A percentile compares a stretch with the other conserved stretches of the same genome.
Conservation (phyloP, 2,113 vertebrate species). For the Lepus americanus region DNA sequence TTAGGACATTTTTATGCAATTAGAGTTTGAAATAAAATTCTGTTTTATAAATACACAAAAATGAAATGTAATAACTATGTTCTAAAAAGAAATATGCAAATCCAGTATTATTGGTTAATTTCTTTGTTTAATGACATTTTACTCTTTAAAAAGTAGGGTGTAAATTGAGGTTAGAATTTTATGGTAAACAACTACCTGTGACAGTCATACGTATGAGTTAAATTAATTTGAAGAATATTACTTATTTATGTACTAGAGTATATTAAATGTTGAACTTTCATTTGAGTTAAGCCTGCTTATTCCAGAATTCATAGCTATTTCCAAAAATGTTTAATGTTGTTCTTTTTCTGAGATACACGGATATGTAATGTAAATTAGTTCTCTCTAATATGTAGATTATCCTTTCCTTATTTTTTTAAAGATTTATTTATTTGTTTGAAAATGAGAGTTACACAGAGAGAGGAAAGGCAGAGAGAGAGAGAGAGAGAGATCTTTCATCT, state of each 20-base stretch:
- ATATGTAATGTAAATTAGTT: not conserved
- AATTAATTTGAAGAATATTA: slow-evolving; percentile 36
- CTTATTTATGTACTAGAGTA: not conserved
- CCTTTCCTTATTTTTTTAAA: too few relatives aligned
- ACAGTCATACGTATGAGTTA: not conserved
- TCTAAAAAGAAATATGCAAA: not conserved
- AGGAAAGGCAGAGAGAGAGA: too few relatives aligned
- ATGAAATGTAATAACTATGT: not conserved
- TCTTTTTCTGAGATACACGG: not conserved
- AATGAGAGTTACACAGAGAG: too few relatives aligned
- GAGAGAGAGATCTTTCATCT: too few relatives aligned
- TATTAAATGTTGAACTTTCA: slow-evolving; percentile 1
- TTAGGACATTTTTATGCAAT: not conserved
- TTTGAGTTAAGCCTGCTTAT: not conserved
- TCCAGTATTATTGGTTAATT: not conserved
- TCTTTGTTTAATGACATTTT: slow-evolving; percentile 35
- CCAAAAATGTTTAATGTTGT: slow-evolving; percentile 9
- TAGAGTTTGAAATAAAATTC: not conserved
- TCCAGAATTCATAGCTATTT: not conserved
- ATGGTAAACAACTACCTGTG: not conserved
- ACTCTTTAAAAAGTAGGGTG: not conserved
- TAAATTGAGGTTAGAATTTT: not conserved
- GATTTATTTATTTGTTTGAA: too few relatives aligned
- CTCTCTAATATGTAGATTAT: not conserved
- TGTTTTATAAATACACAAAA: slow-evolving; percentile 23